These are phyloP conservation scores for Dicycla oo DNA, from an alignment of 2,888 invertebrate genomes.

Conservation along the genomic window DNA sequence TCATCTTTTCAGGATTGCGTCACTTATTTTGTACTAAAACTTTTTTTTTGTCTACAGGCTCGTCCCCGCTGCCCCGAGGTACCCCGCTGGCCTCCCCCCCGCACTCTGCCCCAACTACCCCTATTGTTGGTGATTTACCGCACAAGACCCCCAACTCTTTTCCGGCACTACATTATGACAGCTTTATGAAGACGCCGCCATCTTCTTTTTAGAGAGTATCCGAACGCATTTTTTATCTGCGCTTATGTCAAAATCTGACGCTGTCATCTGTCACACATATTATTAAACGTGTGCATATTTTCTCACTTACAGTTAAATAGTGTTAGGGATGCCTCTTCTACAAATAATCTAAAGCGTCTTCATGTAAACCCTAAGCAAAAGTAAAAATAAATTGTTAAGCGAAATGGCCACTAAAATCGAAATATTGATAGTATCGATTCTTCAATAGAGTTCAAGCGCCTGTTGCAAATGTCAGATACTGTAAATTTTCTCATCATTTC, in stretches of 20 bases:
- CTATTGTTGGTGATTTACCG: constrained; percentile 82
- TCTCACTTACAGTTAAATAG: neutral
- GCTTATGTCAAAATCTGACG: constrained; percentile 22
- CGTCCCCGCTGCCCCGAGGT: constrained; percentile 79
- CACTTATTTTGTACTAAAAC: neutral
- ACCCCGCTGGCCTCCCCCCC: constrained; percentile 89
- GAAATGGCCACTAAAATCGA: constrained; percentile 20
- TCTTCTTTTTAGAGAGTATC: constrained; percentile 21
- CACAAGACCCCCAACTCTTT: constrained; percentile 42
- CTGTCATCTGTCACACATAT: constrained; percentile 6
- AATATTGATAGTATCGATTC: neutral
- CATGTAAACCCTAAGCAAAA: neutral
- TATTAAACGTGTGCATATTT: neutral
- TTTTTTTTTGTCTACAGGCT: constrained; percentile 71
- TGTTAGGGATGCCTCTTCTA: neutral
- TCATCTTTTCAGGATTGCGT: too few relatives aligned
- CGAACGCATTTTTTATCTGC: constrained; percentile 26
- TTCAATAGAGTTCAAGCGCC: neutral
- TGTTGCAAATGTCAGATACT: neutral
- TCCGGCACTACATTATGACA: constrained; percentile 41
- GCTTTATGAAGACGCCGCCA: constrained; percentile 31
- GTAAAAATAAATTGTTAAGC: neutral
- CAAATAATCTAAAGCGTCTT: constrained; percentile 12
- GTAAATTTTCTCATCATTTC: neutral
- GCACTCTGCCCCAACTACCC: constrained; percentile 91